Percentiles rank a stretch among this genome's conserved stretches.
Conservation (phyloP, 2,888 invertebrate species). For the Tillus elongatus region DNA sequence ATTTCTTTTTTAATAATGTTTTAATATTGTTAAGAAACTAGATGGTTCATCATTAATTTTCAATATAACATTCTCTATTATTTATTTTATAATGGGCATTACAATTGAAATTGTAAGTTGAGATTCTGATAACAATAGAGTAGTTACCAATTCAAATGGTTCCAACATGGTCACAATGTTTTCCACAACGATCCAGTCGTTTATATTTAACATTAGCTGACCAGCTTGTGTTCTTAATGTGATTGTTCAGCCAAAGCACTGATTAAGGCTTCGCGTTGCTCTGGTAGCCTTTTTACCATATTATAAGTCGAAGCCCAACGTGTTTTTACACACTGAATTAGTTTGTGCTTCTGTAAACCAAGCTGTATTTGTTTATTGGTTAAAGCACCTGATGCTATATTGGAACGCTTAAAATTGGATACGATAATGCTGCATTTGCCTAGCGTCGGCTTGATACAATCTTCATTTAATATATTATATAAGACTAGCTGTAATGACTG, state of each 20-base stretch:
- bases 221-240: conserved; percentile 9
- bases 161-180: conserved; percentile 8
- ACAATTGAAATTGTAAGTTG: conserved; percentile 13
- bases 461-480: neutral
- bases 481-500: neutral
- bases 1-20: too few species aligned
- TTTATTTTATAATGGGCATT: conserved; percentile 9
- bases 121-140: conserved; percentile 7
- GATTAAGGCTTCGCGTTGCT: too few species aligned
- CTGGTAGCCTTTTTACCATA: too few species aligned
- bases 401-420: conserved; percentile 4
- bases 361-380: too few species aligned
- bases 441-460: neutral
- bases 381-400: neutral
- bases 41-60: too few species aligned
- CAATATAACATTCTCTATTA: conserved; percentile 11
- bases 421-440: neutral
- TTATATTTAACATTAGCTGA: conserved; percentile 8
- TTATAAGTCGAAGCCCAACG: conserved; percentile 5
- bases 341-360: neutral
- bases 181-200: conserved; percentile 12
- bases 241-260: conserved; percentile 9
- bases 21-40: too few species aligned
- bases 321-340: neutral
- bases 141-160: conserved; percentile 14